Conservation (phyloP, 2,113 vertebrate genomes). For the Hippocampus abdominalis region DNA sequence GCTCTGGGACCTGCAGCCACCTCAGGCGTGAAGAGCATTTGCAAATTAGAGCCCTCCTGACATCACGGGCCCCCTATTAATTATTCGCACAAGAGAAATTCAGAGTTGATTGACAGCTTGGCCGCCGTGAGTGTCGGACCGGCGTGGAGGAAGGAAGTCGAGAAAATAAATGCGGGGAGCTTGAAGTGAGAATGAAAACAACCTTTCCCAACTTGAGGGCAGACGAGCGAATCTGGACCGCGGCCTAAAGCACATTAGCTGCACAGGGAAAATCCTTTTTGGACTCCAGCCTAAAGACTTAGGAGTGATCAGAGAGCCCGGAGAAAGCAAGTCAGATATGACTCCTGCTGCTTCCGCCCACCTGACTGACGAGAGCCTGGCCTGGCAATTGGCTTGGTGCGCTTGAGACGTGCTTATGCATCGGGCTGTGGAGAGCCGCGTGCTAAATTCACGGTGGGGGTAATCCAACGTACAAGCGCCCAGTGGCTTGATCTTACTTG, state of each 20-base stretch:
- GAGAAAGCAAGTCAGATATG: slow-evolving; percentile 47
- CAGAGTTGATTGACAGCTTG: slow-evolving; percentile 74
- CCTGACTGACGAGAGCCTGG: slow-evolving; percentile 42
- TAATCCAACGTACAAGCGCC: slow-evolving; percentile 48
- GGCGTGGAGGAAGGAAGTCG: slow-evolving; percentile 15
- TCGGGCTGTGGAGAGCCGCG: slow-evolving; percentile 19
- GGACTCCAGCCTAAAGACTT: slow-evolving; percentile 69
- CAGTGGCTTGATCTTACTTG: slow-evolving; percentile 33
- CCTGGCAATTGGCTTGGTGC: slow-evolving; percentile 45
- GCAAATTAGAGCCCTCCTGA: slow-evolving; percentile 73
- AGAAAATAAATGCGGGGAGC: slow-evolving; percentile 41
- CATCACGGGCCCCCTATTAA: slow-evolving; percentile 67
- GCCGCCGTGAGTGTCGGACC: slow-evolving; percentile 38
- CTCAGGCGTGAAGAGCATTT: slow-evolving; percentile 76
- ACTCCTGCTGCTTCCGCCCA: slow-evolving; percentile 43
- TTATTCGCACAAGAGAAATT: slow-evolving; percentile 74
- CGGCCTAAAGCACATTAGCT: slow-evolving; percentile 72
- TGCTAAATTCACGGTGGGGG: slow-evolving; percentile 32
- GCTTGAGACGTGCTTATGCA: slow-evolving; percentile 47
- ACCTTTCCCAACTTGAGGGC: slow-evolving; percentile 61
- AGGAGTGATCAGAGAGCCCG: slow-evolving; percentile 60
- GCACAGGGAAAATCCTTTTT: slow-evolving; percentile 67
- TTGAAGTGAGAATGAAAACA: slow-evolving; percentile 48
- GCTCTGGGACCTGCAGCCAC: slow-evolving; percentile 65
- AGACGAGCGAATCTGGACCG: slow-evolving; percentile 64